A percentile compares a stretch with the other conserved stretches of the same genome.
phyloP scores from a whole-genome alignment of 2,113 vertebrate genomes.

The Passer montanus region DNA sequence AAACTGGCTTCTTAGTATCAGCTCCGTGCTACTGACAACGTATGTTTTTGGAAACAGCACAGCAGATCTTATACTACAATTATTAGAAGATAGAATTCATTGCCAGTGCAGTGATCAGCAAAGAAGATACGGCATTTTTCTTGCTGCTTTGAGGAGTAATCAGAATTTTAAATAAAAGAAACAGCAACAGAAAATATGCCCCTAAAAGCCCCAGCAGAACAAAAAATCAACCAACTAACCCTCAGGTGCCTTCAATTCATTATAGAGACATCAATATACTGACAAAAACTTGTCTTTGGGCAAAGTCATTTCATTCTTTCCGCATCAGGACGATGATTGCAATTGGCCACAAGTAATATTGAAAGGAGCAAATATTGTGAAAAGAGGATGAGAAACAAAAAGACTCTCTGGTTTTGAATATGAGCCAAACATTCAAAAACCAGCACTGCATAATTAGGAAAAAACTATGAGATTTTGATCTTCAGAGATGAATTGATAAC shows the following conservation, averaged over 20 bases:
- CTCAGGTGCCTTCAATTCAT: not conserved
- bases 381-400: not conserved
- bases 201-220: not conserved
- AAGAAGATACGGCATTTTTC: not conserved
- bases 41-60: not conserved
- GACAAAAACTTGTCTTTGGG: not conserved
- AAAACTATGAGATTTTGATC: not conserved
- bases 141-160: not conserved
- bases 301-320: conserved; percentile 15
- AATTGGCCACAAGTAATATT: not conserved
- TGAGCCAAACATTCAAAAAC: not conserved
- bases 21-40: not conserved
- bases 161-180: not conserved
- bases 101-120: not conserved
- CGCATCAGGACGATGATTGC: not conserved
- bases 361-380: not conserved
- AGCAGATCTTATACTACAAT: not conserved
- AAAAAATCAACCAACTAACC: not conserved
- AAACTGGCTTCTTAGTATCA: not conserved
- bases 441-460: not conserved
- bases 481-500: not conserved
- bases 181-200: not conserved
- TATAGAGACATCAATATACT: not conserved
- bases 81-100: not conserved
- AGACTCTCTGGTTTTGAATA: not conserved